Evolutionary conservation across 1,140 invertebrate genomes (phyloP).

Genomic region (Drosophila busckii): DNA sequence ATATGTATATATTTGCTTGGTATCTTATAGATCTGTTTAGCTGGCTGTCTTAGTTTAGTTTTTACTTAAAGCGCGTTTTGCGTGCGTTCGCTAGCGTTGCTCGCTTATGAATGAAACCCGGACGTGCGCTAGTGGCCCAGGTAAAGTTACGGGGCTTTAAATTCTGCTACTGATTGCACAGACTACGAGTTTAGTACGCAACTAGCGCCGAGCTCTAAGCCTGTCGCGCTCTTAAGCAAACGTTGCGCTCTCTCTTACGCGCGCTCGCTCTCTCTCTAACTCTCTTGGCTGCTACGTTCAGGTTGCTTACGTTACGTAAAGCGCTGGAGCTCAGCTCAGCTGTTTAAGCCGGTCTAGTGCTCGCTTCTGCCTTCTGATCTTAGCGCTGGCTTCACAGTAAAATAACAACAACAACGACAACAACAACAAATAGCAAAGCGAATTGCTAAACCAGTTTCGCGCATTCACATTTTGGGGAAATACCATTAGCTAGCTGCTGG

Average conservation of each 20-base stretch:
- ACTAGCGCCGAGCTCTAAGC: constrained; percentile 12
- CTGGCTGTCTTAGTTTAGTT: constrained; percentile 14
- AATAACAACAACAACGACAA: too few relatives aligned
- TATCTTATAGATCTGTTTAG: constrained; percentile 16
- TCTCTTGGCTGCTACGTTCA: neutral
- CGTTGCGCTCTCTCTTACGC: neutral
- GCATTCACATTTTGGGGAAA: constrained; percentile 31
- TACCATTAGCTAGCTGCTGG: constrained; percentile 14
- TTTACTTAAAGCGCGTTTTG: constrained; percentile 42
- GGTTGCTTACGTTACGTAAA: constrained; percentile 6
- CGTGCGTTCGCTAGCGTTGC: constrained; percentile 66
- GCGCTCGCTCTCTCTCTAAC: neutral
- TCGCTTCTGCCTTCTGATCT: constrained; percentile 17
- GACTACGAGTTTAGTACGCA: constrained; percentile 30
- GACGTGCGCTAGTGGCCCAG: constrained; percentile 42
- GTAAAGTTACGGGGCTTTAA: constrained; percentile 58
- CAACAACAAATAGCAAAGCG: constrained; percentile 7
- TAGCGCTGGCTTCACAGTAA: too few relatives aligned
- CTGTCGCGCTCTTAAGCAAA: neutral
- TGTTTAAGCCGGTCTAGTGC: constrained; percentile 37
- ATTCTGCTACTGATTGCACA: constrained; percentile 21
- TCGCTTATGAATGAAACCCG: constrained; percentile 73
- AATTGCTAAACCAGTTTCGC: constrained; percentile 37
- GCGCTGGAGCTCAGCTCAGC: constrained; percentile 7
- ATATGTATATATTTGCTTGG: neutral